A percentile compares a stretch with the other conserved stretches of the same genome.
phyloP scores from a whole-genome alignment of 2,113 vertebrate genomes.

The Anolis carolinensis region DNA sequence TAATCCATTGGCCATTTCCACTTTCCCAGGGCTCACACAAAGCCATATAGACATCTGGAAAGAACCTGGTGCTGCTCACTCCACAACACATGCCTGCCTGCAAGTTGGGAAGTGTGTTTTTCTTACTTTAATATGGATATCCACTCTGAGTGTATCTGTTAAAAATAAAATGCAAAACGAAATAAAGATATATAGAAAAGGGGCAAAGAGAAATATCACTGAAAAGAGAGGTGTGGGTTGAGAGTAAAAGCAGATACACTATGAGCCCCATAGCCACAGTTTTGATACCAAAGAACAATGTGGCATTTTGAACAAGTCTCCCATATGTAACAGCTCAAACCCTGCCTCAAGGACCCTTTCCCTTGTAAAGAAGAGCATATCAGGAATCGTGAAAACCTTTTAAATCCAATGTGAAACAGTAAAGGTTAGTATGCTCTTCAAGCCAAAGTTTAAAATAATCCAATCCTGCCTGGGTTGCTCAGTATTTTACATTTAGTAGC shows the following conservation, averaged over 20 bases:
- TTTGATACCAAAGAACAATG: not conserved
- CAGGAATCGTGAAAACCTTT: constrained; percentile 56
- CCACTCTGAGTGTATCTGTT: no score
- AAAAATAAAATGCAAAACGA: no score
- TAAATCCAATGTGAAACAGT: constrained; percentile 59
- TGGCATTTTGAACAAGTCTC: constrained; percentile 34
- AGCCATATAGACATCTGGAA: no score
- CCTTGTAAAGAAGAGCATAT: constrained; percentile 25
- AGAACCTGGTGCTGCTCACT: no score
- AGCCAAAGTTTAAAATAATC: constrained; percentile 64
- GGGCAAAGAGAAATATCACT: not conserved
- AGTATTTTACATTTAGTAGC: constrained; percentile 51
- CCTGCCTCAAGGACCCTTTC: constrained; percentile 1
- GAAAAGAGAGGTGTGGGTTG: not conserved
- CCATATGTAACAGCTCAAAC: constrained; percentile 27
- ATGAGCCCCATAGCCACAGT: no score
- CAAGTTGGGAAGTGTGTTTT: no score
- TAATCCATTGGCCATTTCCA: no score
- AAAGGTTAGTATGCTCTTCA: constrained; percentile 73
- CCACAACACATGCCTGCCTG: no score
- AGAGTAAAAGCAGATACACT: not conserved
- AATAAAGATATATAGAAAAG: no score
- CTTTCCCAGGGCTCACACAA: no score
- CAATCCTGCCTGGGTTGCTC: constrained; percentile 56
- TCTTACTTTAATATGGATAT: no score